Conservation (phyloP, 2,113 vertebrate species). For the Cariama cristata region DNA sequence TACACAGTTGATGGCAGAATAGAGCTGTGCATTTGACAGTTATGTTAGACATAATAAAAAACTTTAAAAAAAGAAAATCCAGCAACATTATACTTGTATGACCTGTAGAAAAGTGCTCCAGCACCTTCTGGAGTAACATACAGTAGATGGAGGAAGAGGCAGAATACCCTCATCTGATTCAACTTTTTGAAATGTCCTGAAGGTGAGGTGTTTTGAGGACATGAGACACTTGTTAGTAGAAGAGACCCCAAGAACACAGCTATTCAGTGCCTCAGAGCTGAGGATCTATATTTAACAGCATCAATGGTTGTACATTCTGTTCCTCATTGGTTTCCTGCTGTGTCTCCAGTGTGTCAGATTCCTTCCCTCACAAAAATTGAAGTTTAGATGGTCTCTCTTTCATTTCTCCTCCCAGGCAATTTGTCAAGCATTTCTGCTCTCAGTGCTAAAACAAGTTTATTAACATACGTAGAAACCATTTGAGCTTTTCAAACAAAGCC, state of each 20-base stretch:
- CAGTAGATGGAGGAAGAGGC: background rate
- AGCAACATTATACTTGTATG: background rate
- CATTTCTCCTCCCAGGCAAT: conserved; percentile 1
- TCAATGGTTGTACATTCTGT: background rate
- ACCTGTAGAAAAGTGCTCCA: background rate
- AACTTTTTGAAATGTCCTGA: background rate
- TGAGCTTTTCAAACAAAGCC: conserved; percentile 17
- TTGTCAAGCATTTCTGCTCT: background rate
- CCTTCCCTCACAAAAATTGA: conserved; percentile 16
- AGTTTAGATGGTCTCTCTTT: background rate
- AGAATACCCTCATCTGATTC: background rate
- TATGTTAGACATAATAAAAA: background rate
- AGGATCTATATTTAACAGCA: conserved; percentile 21
- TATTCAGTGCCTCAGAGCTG: background rate
- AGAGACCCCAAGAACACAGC: background rate
- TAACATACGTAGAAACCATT: background rate
- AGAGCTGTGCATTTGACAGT: background rate
- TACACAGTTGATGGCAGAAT: background rate
- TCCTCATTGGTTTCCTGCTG: conserved; percentile 47
- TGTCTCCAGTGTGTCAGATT: background rate
- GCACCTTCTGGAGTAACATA: background rate
- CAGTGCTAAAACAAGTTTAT: background rate
- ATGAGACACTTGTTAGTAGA: background rate
- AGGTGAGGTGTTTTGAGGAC: background rate
- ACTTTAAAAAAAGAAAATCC: background rate